Percentiles rank a stretch among this genome's conserved stretches.
Evolutionary conservation across 2,797 vertebrate genomes (phyloP).

Genomic region (Oreortyx pictus): DNA sequence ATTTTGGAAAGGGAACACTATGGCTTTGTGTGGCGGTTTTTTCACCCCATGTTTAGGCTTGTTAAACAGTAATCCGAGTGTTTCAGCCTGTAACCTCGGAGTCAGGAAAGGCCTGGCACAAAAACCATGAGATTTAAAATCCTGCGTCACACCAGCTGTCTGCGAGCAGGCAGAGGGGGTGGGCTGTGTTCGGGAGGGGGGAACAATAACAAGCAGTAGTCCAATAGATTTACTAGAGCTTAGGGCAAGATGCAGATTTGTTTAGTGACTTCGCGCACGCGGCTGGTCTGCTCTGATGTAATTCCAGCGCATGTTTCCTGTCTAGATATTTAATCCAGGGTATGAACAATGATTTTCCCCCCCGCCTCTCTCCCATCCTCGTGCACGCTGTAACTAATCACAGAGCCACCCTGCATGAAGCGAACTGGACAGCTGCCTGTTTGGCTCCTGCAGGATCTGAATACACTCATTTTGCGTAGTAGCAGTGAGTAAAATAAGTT

Average conservation of each 20-base stretch:
- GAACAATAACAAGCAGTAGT: constrained; percentile 47
- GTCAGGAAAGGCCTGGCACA: constrained; percentile 53
- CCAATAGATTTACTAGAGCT: constrained; percentile 69
- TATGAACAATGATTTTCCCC: constrained; percentile 26
- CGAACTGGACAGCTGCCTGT: constrained; percentile 55
- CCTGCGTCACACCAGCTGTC: constrained; percentile 77
- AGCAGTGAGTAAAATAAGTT: not conserved
- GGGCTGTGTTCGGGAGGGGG: not conserved
- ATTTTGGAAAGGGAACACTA: constrained; percentile 4
- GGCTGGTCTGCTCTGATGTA: constrained; percentile 48
- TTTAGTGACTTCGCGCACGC: constrained; percentile 1
- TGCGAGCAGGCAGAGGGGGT: constrained; percentile 44
- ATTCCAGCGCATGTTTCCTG: constrained; percentile 56
- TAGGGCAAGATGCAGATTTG: constrained; percentile 62
- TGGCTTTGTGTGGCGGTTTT: constrained; percentile 22
- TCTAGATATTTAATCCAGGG: constrained; percentile 57
- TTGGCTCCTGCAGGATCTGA: constrained; percentile 2
- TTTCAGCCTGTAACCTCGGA: constrained; percentile 59
- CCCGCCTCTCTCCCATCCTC: not conserved
- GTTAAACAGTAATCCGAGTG: constrained; percentile 55
- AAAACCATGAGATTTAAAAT: constrained; percentile 65
- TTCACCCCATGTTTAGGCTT: not conserved
- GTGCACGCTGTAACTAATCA: constrained; percentile 38
- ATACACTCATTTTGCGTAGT: not conserved
- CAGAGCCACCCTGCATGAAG: constrained; percentile 10